Evolutionary conservation across 2,113 vertebrate genomes (phyloP).

Genomic region (Cyanoramphus novaezelandiae): DNA sequence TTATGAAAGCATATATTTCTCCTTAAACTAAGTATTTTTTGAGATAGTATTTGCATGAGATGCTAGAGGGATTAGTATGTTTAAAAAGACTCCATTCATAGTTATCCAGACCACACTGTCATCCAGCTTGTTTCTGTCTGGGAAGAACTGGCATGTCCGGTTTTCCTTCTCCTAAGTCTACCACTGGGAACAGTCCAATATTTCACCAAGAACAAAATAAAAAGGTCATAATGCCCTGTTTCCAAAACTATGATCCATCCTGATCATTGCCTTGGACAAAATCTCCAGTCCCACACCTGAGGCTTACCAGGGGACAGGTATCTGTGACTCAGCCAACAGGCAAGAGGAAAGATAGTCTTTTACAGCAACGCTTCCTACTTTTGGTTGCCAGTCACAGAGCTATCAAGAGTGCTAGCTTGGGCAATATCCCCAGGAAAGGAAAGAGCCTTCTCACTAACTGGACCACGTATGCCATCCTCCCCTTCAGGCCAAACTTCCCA

Average conservation of each 20-base stretch:
- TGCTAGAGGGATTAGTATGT: neutral
- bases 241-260: neutral
- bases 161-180: neutral
- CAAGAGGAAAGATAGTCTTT: neutral
- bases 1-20: neutral
- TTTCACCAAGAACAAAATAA: neutral
- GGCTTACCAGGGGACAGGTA: neutral
- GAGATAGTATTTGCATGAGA: neutral
- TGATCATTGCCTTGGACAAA: neutral
- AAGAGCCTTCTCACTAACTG: neutral
- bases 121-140: neutral
- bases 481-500: neutral
- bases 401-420: neutral
- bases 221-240: neutral
- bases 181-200: neutral
- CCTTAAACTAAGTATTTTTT: neutral
- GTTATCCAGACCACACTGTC: rapidly evolving
- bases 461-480: neutral
- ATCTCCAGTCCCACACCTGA: neutral
- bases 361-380: neutral
- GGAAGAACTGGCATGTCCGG: neutral
- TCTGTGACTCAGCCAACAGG: neutral
- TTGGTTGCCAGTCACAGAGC: neutral
- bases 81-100: neutral
- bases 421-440: neutral